Percentiles rank a stretch among this genome's conserved stretches.
phyloP scores from a whole-genome alignment of 2,888 invertebrate species.

The Thelaira solivaga region DNA sequence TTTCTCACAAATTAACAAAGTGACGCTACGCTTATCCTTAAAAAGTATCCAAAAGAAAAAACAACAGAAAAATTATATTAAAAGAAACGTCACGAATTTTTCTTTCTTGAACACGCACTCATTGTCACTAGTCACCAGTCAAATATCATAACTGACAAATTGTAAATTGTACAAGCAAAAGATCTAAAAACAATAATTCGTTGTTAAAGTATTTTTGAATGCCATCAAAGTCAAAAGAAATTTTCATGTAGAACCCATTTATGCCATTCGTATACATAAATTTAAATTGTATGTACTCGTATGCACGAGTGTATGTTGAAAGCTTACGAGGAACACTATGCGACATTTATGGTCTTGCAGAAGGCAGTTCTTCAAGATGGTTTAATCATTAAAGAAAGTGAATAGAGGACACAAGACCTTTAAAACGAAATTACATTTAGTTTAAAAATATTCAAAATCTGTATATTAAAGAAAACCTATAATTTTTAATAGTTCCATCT shows the following conservation, averaged over 20 bases:
- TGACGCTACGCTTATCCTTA: conserved; percentile 67
- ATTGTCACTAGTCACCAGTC: conserved; percentile 45
- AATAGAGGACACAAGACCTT: too few species aligned
- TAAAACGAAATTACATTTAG: neutral
- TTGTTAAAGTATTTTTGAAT: conserved; percentile 51
- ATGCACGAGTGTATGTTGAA: too few species aligned
- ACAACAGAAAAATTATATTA: neutral
- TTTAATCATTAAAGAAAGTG: neutral
- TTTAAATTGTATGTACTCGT: neutral
- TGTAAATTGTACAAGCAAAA: conserved; percentile 45
- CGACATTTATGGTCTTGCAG: conserved; percentile 21
- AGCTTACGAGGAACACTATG: conserved; percentile 18
- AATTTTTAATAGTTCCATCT: too few species aligned
- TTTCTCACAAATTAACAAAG: conserved; percentile 75
- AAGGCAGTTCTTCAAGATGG: neutral
- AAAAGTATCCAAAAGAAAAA: conserved; percentile 32
- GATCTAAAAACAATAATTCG: conserved; percentile 47
- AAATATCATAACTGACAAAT: conserved; percentile 58
- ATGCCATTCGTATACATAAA: neutral
- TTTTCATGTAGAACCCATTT: conserved; percentile 27
- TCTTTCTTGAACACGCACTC: conserved; percentile 61
- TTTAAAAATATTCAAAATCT: too few species aligned
- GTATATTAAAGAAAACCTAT: too few species aligned
- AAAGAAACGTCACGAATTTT: too few species aligned
- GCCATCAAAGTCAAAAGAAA: conserved; percentile 47